Evolutionary conservation across 35 echinoderm and acorn worm genomes (phyloP), one percentile per base, ranked within the genome.

Genomic region (Eucidaris tribuloides): DNA sequence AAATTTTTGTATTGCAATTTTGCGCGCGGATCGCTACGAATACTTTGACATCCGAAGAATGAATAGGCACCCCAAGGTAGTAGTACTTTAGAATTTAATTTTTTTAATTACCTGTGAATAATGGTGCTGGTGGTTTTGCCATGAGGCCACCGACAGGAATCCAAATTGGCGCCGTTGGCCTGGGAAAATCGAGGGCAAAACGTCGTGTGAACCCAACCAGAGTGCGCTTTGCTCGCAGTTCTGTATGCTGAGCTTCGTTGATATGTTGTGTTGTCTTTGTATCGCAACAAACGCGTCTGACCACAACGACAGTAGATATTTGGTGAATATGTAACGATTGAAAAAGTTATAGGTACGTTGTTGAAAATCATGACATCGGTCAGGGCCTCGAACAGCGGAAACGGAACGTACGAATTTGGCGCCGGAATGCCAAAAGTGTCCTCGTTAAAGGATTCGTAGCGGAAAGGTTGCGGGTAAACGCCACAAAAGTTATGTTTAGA

Each of bases 121-220:
- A n/a, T n/a, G n/a, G n/a, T n/a, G n/a, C n/a, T n/a, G n/a, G n/a
- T n/a, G n/a, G n/a, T n/a, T n/a, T n/a, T n/a, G n/a, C n/a, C 27
- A 80, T 79, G 46, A 93, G 62, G 23, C 91, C 91, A 39, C 91
- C 91, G 5, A 93, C 76, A 36, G 81, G 79, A 7, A 93, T 76
- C 17, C 77, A 79, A 41, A 79, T 80, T 0, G 91, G 91, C 56
- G 83, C 45, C 59, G 87, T 79, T 46, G 91, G 91, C 1, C 85
- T 58, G 37, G 91, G 91, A 29, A 76, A 93, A 60, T 93, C 91
- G 38, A 93, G 48, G 40, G 76, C 79, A 48, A 93, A 93, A 42
- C 84, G n/a, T 80, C 3, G 91, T 83, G 56, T 93, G 49, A 1
- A 65, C 74, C 4, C 88, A 50, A 74, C 82, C 80, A 24, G 86